phyloP scores from a whole-genome alignment of 64 coral and sea anemone species.

The Porites lutea region DNA sequence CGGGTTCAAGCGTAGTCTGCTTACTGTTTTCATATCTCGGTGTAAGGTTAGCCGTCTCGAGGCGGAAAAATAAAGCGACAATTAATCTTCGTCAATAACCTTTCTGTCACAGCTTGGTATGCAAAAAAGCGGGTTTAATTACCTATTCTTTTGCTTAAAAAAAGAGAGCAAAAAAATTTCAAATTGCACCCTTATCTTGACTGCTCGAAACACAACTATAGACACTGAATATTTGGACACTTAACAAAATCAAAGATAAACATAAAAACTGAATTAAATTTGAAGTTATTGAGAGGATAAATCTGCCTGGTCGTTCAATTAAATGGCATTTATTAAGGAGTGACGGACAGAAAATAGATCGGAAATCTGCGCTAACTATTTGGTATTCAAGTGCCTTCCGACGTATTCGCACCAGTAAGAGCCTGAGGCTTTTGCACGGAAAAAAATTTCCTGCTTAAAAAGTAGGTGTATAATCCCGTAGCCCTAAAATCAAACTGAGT shows the following conservation, averaged over 20 bases:
- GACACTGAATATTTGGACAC: no score
- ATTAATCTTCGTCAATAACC: conserved; percentile 59
- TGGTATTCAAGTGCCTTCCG: not conserved
- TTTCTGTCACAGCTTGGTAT: not conserved
- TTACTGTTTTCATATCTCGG: not conserved
- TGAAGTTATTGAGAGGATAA: not conserved
- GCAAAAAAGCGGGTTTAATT: not conserved
- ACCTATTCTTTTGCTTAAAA: not conserved
- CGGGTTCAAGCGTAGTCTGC: not conserved
- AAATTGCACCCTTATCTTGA: not conserved
- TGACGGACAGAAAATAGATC: not conserved
- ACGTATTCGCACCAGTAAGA: not conserved
- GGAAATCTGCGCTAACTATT: not conserved
- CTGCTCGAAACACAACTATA: not conserved
- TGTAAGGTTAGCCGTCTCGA: conserved; percentile 19
- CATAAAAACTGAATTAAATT: not conserved
- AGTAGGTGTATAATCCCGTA: no score
- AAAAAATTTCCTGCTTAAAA: no score
- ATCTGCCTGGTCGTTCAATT: not conserved
- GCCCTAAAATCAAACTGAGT: no score
- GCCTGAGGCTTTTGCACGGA: no score
- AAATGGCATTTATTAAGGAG: not conserved
- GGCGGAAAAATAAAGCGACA: conserved; percentile 27
- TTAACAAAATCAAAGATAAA: not conserved
- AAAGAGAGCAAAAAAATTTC: not conserved